A percentile compares a stretch with the other conserved stretches of the same genome.
phyloP scores from a whole-genome alignment of 2,113 vertebrate genomes.

The Numida meleagris region DNA sequence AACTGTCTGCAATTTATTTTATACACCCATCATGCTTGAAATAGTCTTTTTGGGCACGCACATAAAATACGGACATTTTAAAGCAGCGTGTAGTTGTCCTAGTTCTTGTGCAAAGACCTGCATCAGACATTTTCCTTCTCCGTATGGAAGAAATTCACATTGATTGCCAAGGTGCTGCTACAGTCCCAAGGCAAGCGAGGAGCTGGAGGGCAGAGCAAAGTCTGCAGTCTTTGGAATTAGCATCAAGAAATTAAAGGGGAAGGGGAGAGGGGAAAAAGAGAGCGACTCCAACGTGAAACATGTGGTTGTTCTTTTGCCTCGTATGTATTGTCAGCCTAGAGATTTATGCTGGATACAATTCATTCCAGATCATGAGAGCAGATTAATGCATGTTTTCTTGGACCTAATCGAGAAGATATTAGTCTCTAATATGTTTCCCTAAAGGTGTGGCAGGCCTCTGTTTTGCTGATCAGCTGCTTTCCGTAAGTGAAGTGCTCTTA shows the following conservation, averaged over 20 bases:
- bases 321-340: not conserved
- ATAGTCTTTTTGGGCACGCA: not conserved
- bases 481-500: not conserved
- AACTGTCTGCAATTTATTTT: not conserved
- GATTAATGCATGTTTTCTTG: not conserved
- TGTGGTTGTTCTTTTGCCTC: slow-evolving; percentile 11
- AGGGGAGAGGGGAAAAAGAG: not conserved
- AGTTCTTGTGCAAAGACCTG: not conserved
- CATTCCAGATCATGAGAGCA: slow-evolving; percentile 24
- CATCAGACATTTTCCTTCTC: not conserved
- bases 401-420: not conserved
- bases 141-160: not conserved
- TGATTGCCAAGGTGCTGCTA: not conserved
- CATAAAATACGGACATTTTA: not conserved
- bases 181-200: not conserved
- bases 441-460: not conserved
- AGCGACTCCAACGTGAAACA: not conserved
- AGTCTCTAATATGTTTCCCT: not conserved
- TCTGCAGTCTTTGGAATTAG: not conserved
- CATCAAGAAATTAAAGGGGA: not conserved
- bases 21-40: not conserved
- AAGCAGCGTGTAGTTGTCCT: not conserved
- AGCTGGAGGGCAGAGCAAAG: not conserved
- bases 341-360: slow-evolving; percentile 10
- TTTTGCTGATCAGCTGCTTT: not conserved